A percentile compares a stretch with the other conserved stretches of the same genome.
Evolutionary conservation across 2,888 invertebrate genomes (phyloP).

Genomic region (Apantesis nais): DNA sequence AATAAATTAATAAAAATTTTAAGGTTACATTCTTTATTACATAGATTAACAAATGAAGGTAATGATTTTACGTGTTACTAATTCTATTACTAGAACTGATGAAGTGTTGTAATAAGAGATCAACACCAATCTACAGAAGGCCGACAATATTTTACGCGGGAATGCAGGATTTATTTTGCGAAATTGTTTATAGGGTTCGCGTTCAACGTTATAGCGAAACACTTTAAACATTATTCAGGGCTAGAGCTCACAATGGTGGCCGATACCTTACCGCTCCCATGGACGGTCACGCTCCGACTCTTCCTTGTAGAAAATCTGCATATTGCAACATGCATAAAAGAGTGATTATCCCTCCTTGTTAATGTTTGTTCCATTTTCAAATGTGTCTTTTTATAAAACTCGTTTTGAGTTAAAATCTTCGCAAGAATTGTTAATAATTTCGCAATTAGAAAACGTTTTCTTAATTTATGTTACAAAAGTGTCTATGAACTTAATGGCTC

Average conservation of each 20-base stretch:
- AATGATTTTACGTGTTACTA: too few relatives aligned
- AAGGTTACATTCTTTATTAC: not conserved
- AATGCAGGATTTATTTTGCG: conserved; percentile 73
- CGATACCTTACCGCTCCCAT: conserved; percentile 61
- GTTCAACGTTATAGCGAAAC: conserved; percentile 62
- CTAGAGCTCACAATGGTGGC: conserved; percentile 67
- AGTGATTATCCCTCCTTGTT: conserved; percentile 60
- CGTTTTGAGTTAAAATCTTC: not conserved
- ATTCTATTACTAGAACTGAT: not conserved
- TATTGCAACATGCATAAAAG: conserved; percentile 61
- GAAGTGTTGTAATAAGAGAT: not conserved
- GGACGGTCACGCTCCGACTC: conserved; percentile 73
- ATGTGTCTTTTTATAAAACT: conserved; percentile 10
- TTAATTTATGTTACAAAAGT: too few relatives aligned
- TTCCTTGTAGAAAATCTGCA: conserved; percentile 68
- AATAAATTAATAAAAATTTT: too few relatives aligned
- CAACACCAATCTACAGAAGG: conserved; percentile 48
- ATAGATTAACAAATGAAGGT: not conserved
- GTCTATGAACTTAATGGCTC: not conserved
- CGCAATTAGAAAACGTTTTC: too few relatives aligned
- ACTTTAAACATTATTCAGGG: conserved; percentile 75
- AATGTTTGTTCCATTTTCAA: conserved; percentile 24
- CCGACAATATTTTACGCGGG: conserved; percentile 50
- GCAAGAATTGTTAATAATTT: too few relatives aligned
- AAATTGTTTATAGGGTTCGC: conserved; percentile 75